These are phyloP conservation scores for Osedax fenrisi DNA, from an alignment of 2,888 invertebrate genomes.

Conservation along the genomic window DNA sequence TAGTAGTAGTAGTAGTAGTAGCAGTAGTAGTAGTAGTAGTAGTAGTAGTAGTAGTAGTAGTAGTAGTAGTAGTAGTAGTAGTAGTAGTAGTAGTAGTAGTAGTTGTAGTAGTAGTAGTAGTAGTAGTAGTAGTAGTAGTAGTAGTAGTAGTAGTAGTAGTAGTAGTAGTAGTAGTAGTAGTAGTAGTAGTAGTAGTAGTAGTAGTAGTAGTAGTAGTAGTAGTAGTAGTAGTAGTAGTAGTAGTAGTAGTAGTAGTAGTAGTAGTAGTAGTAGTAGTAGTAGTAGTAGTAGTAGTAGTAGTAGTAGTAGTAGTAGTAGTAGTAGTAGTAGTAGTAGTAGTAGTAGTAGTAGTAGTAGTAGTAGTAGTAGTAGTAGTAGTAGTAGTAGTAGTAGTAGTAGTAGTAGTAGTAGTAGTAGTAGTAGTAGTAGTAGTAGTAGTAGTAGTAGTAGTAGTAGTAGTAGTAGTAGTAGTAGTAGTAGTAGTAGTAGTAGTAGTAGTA, in stretches of 20 bases:
- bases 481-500: slow-evolving; percentile 12
- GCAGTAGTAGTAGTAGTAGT: slow-evolving; percentile 6
- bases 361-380: not conserved
- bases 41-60: slow-evolving; percentile 6
- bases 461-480: slow-evolving; percentile 6
- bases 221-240: slow-evolving; percentile 6
- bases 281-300: slow-evolving; percentile 6
- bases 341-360: not conserved
- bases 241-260: slow-evolving; percentile 1
- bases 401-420: slow-evolving; percentile 6
- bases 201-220: slow-evolving; percentile 8
- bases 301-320: not conserved
- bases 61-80: slow-evolving; percentile 6
- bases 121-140: slow-evolving; percentile 6
- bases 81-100: slow-evolving; percentile 8
- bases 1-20: slow-evolving; percentile 6
- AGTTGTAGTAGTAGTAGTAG: slow-evolving; percentile 6
- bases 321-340: not conserved
- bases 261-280: slow-evolving; percentile 5
- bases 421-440: slow-evolving; percentile 6
- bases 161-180: slow-evolving; percentile 6
- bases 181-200: slow-evolving; percentile 6
- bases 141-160: slow-evolving; percentile 8
- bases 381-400: not conserved
- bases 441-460: slow-evolving; percentile 8